Percentiles rank a stretch among this genome's conserved stretches.
Conservation (phyloP, 2,113 vertebrate genomes). For the Serilophus lunatus region DNA sequence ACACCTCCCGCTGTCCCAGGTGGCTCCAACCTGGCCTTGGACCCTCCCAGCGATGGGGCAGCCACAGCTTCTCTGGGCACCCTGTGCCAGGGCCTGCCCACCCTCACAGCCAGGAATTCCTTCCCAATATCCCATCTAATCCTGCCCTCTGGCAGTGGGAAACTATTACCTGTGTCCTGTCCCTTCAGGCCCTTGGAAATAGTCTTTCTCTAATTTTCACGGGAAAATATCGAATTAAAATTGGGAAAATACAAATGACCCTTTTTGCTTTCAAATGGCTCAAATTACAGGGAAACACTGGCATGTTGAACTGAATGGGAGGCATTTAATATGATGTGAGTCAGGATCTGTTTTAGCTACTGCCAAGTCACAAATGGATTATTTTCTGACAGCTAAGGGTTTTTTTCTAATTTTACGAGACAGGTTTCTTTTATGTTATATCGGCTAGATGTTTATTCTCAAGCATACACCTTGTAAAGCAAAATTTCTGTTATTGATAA, state of each 20-base stretch:
- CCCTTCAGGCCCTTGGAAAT: background rate
- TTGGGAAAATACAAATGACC: background rate
- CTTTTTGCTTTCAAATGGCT: background rate
- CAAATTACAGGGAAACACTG: background rate
- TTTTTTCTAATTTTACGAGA: background rate
- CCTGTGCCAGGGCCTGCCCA: background rate
- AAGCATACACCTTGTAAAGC: background rate
- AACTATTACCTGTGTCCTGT: background rate
- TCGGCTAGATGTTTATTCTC: background rate
- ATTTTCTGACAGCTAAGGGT: background rate
- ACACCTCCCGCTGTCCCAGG: accelerated
- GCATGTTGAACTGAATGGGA: background rate
- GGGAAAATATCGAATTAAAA: background rate
- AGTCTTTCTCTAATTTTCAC: background rate
- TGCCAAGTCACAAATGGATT: background rate
- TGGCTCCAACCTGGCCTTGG: accelerated
- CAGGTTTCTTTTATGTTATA: background rate
- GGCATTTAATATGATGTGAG: background rate
- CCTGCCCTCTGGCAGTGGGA: accelerated
- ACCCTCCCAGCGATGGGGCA: background rate
- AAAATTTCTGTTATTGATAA: background rate
- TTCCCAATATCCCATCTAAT: background rate
- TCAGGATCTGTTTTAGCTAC: background rate
- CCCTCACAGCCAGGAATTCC: background rate
- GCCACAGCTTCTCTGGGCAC: background rate